Evolutionary conservation across 2,888 invertebrate genomes (phyloP).

Genomic region (Anticlea derivata): DNA sequence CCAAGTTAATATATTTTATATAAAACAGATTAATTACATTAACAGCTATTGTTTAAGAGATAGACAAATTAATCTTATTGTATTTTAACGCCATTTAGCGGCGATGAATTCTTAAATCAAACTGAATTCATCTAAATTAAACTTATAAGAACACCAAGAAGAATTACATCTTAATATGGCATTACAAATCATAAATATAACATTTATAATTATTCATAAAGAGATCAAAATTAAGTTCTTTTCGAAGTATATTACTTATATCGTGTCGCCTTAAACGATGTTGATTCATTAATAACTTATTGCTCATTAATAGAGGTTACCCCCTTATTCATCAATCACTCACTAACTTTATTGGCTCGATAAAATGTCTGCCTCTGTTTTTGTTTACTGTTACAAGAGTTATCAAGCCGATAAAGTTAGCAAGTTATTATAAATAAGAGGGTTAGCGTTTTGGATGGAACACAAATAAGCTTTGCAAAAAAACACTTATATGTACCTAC

Average conservation of each 20-base stretch:
- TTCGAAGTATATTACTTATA: constrained; percentile 20
- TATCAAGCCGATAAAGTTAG: too few relatives aligned
- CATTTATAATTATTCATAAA: constrained; percentile 70
- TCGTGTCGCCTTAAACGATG: constrained; percentile 5
- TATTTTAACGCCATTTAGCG: constrained; percentile 25
- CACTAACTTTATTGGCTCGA: too few relatives aligned
- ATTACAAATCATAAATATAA: constrained; percentile 76
- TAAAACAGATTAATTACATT: too few relatives aligned
- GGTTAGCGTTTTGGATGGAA: constrained; percentile 2
- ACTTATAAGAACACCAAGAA: constrained; percentile 60
- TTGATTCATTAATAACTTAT: not conserved
- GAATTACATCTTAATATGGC: constrained; percentile 80
- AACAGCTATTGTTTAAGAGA: too few relatives aligned
- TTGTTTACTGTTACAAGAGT: too few relatives aligned
- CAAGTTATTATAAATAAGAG: too few relatives aligned
- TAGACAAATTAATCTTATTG: constrained; percentile 13
- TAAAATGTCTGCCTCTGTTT: too few relatives aligned
- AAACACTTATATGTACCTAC: not conserved
- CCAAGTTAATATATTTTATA: not conserved
- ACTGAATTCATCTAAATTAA: constrained; percentile 23
- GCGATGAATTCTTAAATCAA: constrained; percentile 23
- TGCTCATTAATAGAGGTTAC: constrained; percentile 1
- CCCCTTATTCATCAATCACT: not conserved
- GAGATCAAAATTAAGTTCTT: constrained; percentile 69
- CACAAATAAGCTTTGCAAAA: constrained; percentile 3